Conservation (phyloP, 2,797 vertebrate genomes). For the Sitta carolinensis region DNA sequence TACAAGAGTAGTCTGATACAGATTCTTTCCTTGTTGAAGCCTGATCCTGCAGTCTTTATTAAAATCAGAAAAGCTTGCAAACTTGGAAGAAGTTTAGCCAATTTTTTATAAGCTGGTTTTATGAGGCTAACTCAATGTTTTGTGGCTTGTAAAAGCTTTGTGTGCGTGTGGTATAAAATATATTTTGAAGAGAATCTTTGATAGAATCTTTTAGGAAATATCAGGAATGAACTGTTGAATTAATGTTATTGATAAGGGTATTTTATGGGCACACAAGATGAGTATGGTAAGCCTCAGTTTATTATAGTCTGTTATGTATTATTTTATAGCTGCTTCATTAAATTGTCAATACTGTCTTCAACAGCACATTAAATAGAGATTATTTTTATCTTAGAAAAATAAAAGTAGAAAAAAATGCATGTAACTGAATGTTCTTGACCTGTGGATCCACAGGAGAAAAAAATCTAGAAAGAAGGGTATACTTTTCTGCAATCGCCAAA, state of each 20-base stretch:
- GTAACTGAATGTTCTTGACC: not conserved
- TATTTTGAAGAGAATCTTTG: not conserved
- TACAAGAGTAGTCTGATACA: not conserved
- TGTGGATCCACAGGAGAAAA: not conserved
- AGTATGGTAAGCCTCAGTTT: not conserved
- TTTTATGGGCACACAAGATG: not conserved
- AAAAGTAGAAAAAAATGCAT: not conserved
- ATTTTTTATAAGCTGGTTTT: not conserved
- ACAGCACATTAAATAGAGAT: not conserved
- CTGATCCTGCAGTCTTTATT: not conserved
- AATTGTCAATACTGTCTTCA: not conserved
- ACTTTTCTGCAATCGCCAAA: accelerated
- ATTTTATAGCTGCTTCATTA: not conserved
- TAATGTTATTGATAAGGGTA: not conserved
- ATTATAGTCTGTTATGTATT: not conserved
- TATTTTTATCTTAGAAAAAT: not conserved
- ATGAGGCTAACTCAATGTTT: not conserved
- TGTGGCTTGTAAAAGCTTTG: not conserved
- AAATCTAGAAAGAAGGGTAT: not conserved
- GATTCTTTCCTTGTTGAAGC: not conserved
- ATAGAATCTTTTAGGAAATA: not conserved
- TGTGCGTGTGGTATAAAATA: not conserved
- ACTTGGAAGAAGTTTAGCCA: not conserved
- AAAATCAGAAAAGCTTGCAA: not conserved
- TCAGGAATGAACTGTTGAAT: not conserved